Evolutionary conservation across 2,797 vertebrate genomes (phyloP), one percentile per base, ranked within the genome.

Genomic region (Pangasius krempfi): DNA sequence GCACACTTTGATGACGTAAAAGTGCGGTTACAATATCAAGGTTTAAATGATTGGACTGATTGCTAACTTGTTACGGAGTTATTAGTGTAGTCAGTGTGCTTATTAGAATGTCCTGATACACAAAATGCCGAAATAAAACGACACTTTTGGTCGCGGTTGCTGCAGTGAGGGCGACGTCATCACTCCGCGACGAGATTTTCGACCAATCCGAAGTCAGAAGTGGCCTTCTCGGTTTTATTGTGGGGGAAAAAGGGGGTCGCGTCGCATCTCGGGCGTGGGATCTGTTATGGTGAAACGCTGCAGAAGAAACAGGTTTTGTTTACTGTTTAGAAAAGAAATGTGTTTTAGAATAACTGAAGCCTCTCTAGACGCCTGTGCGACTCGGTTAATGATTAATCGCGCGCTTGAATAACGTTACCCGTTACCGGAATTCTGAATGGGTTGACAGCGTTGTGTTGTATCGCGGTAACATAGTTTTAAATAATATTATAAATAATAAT

Each of bases 161-260:
- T 14, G 64, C n/a, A 0, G 60, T 68, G 47, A 33, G 0, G 4
- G 33, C 5, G 2, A 84, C 83, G 83, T 84, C 64, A 70, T 84
- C 83, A 54, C 0, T 2, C 30, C 60, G 83, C 83, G 83, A 84
- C 83, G n/a, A 25, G 47, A 2, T 54, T 70, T 54, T 54, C 18
- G 47, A 70, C 83, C n/a, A 84, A 84, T 84, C 83, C 4, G 62
- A 84, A 84, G 83, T 84, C 83, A 54, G 83, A 52, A 54, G 3
- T 52, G 64, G 64, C 64, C 64, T 70, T 54, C 64, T 70, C 4
- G 18, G 47, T 70, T 84, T 84, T 84, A 84, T 84, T 84, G 82
- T 84, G 64, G 83, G 47, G 62, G 44, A 9, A 13, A 13, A 33
- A 52, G 54, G 37, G 64, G 64, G 44, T 54, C 64, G 64, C 16